Conservation (phyloP, 2,888 invertebrate species). For the Sussaba pulchella region DNA sequence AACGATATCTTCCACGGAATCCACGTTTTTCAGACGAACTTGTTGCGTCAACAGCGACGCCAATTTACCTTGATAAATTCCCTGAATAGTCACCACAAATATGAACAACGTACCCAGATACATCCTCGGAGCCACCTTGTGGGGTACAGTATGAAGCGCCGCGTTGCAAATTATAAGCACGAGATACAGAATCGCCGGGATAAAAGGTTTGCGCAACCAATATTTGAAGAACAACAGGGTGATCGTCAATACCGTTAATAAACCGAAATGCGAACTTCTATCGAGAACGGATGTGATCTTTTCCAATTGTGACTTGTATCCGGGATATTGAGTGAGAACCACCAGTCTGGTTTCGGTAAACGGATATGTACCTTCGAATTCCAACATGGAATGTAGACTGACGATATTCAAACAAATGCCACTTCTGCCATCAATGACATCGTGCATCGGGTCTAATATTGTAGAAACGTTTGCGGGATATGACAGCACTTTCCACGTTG, state of each 20-base stretch:
- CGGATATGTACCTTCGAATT: neutral
- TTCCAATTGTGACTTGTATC: neutral
- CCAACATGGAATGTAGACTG: too few relatives aligned
- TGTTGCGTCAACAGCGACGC: neutral
- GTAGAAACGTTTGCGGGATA: too few relatives aligned
- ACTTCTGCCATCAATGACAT: too few relatives aligned
- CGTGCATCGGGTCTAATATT: too few relatives aligned
- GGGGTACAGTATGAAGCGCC: too few relatives aligned
- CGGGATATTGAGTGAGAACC: neutral
- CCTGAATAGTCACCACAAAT: neutral
- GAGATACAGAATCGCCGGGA: neutral
- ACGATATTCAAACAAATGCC: neutral
- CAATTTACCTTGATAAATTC: neutral
- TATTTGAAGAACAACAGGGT: slow-evolving; percentile 2
- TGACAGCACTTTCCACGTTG: too few relatives aligned
- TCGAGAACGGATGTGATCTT: neutral
- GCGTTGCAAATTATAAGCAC: neutral
- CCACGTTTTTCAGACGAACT: neutral
- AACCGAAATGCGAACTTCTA: neutral
- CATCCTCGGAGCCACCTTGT: neutral
- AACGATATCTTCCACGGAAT: neutral
- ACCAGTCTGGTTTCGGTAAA: neutral
- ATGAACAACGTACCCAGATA: neutral
- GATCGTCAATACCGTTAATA: neutral
- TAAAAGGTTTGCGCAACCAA: neutral